Percentiles rank a stretch among this genome's conserved stretches.
Evolutionary conservation across 2,888 invertebrate species (phyloP).

Genomic region (Hyppa rectilinea): DNA sequence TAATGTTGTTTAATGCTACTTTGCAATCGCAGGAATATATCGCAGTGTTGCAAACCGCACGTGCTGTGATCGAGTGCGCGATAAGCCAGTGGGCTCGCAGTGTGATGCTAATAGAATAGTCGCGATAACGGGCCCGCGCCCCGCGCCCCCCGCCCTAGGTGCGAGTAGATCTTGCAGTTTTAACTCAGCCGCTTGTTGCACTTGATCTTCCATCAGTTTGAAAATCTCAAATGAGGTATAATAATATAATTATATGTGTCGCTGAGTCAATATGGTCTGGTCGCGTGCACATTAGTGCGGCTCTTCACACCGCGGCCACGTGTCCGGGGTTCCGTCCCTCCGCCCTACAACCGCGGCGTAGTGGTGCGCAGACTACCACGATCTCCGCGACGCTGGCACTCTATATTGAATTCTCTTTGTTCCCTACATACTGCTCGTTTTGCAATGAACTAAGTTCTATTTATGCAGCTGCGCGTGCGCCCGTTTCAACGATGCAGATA

Average conservation of each 20-base stretch:
- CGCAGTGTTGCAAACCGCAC: conserved; percentile 37
- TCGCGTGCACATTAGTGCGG: conserved; percentile 41
- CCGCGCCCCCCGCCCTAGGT: not conserved
- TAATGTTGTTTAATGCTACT: conserved; percentile 32
- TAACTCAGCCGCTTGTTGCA: conserved; percentile 1
- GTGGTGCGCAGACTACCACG: not conserved
- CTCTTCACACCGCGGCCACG: conserved; percentile 52
- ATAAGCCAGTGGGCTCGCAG: conserved; percentile 36
- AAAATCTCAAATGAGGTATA: not conserved
- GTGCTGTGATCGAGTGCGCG: conserved; percentile 57
- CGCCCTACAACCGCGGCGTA: not conserved
- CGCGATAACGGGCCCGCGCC: conserved; percentile 48
- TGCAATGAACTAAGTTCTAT: conserved; percentile 47
- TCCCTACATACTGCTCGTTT: conserved; percentile 9
- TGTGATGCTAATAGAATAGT: conserved; percentile 66
- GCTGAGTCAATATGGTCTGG: conserved; percentile 69
- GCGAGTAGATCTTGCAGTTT: not conserved
- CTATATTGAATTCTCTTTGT: conserved; percentile 19
- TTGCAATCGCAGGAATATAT: conserved; percentile 15
- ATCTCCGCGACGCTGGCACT: not conserved
- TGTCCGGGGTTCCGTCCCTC: not conserved
- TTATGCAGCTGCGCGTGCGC: conserved; percentile 70
- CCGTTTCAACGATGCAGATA: conserved; percentile 39
- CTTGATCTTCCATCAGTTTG: not conserved
- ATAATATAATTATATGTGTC: too few species aligned